Percentiles rank a stretch among this genome's conserved stretches.
Conservation (phyloP, 2,797 vertebrate species). For the Anguilla pacifica region DNA sequence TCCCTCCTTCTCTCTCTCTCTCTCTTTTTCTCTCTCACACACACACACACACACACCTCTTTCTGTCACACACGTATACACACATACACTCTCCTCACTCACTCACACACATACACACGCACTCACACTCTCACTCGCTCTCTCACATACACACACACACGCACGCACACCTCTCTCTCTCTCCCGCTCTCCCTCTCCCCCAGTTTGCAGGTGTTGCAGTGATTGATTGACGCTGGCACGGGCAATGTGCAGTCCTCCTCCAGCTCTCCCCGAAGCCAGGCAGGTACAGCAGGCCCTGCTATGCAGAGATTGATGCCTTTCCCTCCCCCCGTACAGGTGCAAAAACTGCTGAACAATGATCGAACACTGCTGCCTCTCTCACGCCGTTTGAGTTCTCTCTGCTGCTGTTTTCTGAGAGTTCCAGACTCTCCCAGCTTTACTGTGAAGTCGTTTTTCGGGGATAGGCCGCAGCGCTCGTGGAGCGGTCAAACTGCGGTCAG, state of each 20-base stretch:
- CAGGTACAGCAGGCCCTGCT: background rate
- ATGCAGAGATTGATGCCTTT: constrained; percentile 3
- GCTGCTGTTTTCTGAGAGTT: background rate
- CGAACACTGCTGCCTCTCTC: background rate
- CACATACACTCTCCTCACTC: too few relatives aligned
- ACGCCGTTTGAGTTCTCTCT: background rate
- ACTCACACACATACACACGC: too few relatives aligned
- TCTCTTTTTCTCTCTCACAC: background rate
- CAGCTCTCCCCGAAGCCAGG: background rate
- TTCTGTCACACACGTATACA: too few relatives aligned
- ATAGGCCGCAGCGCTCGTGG: too few relatives aligned
- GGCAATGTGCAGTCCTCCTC: background rate
- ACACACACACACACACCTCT: background rate
- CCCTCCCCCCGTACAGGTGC: background rate
- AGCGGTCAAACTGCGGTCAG: background rate
- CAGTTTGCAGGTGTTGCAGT: background rate
- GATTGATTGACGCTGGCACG: constrained; percentile 20
- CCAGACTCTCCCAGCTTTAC: background rate
- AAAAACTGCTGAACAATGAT: background rate
- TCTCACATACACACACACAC: too few relatives aligned
- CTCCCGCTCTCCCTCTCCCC: background rate
- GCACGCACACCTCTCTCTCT: background rate
- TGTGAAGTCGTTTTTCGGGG: background rate
- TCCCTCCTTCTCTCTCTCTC: constrained; percentile 10
- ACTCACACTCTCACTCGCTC: too few relatives aligned